These are phyloP conservation scores for Tipula confusa DNA, from an alignment of 2,888 invertebrate genomes.

Conservation along the genomic window DNA sequence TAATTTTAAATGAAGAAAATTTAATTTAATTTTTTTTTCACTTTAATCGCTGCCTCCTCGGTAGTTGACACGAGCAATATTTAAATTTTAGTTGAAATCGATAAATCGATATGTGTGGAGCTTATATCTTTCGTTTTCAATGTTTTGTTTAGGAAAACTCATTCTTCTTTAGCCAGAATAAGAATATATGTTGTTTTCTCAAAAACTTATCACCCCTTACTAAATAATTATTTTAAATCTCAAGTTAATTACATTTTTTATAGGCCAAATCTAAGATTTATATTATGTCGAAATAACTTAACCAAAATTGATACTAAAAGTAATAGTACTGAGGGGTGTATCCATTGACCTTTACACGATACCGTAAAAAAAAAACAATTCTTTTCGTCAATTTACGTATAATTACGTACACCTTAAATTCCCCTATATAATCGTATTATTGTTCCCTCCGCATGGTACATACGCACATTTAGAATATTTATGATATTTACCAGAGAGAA, in stretches of 20 bases:
- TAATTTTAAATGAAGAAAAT: no score
- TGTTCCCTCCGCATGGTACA: not conserved
- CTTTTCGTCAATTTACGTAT: not conserved
- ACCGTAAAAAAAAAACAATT: not conserved
- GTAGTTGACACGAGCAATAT: no score
- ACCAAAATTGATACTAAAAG: constrained; percentile 9
- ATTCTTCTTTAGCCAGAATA: no score
- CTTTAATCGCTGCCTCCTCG: no score
- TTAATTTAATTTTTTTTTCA: no score
- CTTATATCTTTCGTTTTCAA: no score
- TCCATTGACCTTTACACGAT: not conserved
- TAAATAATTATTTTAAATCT: not conserved
- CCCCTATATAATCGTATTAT: not conserved
- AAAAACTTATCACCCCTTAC: no score
- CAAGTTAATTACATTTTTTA: not conserved
- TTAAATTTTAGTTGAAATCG: no score
- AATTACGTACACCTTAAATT: not conserved
- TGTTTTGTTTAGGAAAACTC: no score
- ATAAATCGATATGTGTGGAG: no score
- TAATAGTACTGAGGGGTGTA: not conserved
- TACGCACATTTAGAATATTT: not conserved
- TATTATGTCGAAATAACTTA: not conserved
- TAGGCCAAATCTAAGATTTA: not conserved
- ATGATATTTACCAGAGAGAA: not conserved
- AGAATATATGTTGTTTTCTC: no score